Conservation (phyloP, 2,888 invertebrate species). For the Hydroisotoma schaefferi region DNA sequence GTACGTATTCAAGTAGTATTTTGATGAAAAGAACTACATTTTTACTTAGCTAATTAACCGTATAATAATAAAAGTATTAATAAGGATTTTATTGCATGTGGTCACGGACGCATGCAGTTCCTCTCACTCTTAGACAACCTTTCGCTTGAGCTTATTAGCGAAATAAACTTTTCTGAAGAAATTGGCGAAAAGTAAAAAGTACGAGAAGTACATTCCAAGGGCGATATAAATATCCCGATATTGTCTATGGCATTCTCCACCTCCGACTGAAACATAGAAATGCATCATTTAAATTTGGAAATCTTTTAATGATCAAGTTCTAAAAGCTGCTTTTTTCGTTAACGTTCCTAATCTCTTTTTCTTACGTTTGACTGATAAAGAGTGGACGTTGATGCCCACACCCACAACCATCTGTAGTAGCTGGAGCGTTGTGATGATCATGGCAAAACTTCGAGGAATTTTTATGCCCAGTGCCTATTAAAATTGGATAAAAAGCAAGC, state of each 20-base stretch:
- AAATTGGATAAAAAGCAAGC: not conserved
- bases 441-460: constrained; percentile 7
- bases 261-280: constrained; percentile 22
- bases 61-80: too few relatives aligned
- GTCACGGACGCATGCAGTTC: too few relatives aligned
- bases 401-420: constrained; percentile 7
- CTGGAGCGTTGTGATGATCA: constrained; percentile 11
- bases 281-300: not conserved
- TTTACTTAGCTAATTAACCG: too few relatives aligned
- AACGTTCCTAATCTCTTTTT: not conserved
- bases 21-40: too few relatives aligned
- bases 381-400: constrained; percentile 23
- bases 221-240: constrained; percentile 36
- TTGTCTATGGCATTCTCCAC: constrained; percentile 37
- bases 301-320: not conserved
- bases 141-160: too few relatives aligned
- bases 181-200: constrained; percentile 38
- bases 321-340: not conserved
- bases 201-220: constrained; percentile 38
- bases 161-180: constrained; percentile 38
- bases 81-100: too few relatives aligned
- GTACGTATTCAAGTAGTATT: too few relatives aligned
- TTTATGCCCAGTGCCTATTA: constrained; percentile 2
- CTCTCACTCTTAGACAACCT: too few relatives aligned
- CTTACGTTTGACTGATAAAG: constrained; percentile 36